Evolutionary conservation across 2,113 vertebrate species (phyloP).

Genomic region (Psilopogon haemacephalus): DNA sequence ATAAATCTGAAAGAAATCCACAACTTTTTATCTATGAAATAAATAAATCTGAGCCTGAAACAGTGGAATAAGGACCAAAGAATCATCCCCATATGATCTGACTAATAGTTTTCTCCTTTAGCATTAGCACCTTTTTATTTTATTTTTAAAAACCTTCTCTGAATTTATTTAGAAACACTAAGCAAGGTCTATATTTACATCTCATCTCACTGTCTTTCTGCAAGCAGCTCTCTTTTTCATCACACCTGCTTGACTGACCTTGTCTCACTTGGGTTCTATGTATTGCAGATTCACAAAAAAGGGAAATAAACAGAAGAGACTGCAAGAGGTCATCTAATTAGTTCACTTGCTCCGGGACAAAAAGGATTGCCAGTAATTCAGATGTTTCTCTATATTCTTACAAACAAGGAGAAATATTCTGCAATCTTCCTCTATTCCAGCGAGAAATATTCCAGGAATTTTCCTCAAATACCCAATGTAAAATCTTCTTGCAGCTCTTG

Average conservation of each 20-base stretch:
- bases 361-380: background rate
- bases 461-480: background rate
- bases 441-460: no score
- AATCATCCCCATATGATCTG: background rate
- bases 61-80: background rate
- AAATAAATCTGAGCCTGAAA: background rate
- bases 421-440: background rate
- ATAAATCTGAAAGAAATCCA: background rate
- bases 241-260: background rate
- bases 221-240: background rate
- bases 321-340: background rate
- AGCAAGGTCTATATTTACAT: background rate
- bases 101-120: background rate
- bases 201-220: background rate
- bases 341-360: background rate
- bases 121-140: background rate
- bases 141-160: background rate
- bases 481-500: background rate
- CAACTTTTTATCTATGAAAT: background rate
- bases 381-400: background rate
- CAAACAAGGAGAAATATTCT: background rate
- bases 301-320: background rate
- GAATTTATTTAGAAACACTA: background rate
- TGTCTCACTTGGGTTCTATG: background rate
- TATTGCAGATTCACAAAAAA: background rate